Evolutionary conservation across 2,888 invertebrate species (phyloP), one percentile per base, ranked within the genome.

Genomic region (Aphidius colemani): DNA sequence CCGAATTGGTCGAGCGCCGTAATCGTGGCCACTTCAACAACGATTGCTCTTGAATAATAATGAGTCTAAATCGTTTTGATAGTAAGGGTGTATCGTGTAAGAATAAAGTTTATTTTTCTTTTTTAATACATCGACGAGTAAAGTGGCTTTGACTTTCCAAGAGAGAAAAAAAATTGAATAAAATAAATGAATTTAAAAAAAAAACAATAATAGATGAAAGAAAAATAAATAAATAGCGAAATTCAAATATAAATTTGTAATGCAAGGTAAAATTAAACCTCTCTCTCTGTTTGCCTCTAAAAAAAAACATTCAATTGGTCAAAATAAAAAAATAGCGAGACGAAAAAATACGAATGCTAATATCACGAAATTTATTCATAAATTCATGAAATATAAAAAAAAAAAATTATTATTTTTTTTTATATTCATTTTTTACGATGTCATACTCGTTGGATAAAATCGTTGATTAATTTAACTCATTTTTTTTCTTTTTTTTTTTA

Each of bases 11-110:
- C 60, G 51, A 56, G 40, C 45, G 49, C 63, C 60, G 59, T 66
- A 66, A 66, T 66, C 63, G 57, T 53, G 57, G 57, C 60, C 59
- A 59, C 60, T 63, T 41, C 49, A 50, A 59, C 57, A 45, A 66
- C 60, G 63, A 66, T 66, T 66, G 60, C 66, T 49, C 60, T 66
- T 66, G 63, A 66, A 66, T 66, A 59, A 58, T 66, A 60, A 53
- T 57, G 57, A 57, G 46, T 30, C 46, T 39, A 46, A 57, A 57
- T 57, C 57, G 57, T 45, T 57, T 57, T 39, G 53, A n/a, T 10
- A 18, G 46, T 11, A 39, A 46, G 45, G 46, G 57, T 57, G 45
- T 46, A 55, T 30, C 30, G 30, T 30, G 30, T 30, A 30, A 30
- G 30, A 30, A 30, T 30, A 30, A 30, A 30, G 30, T 30, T 30